Conservation (phyloP, 2,888 invertebrate species). For the Eilema caniola region DNA sequence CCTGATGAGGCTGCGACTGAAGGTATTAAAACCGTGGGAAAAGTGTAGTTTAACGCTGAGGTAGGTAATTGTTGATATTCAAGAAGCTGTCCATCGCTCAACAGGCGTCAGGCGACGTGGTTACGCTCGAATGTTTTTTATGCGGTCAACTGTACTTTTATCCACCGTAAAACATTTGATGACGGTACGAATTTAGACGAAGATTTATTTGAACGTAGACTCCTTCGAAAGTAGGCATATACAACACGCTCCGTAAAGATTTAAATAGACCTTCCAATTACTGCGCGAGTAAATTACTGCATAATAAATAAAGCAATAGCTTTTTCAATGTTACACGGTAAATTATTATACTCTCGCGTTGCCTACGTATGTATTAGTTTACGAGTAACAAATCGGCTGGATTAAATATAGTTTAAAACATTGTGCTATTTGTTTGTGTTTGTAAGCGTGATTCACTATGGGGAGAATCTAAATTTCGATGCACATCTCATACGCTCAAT, state of each 20-base stretch:
- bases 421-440: constrained; percentile 6
- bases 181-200: constrained; percentile 5
- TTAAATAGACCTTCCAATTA: constrained; percentile 18
- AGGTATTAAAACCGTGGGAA: constrained; percentile 65
- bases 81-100: constrained; percentile 61
- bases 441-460: constrained; percentile 14
- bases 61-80: constrained; percentile 68
- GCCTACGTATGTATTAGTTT: constrained; percentile 11
- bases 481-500: neutral
- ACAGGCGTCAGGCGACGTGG: constrained; percentile 72
- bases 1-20: constrained; percentile 6
- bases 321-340: constrained; percentile 16
- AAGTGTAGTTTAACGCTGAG: constrained; percentile 64
- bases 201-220: constrained; percentile 1
- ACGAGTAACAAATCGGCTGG: constrained; percentile 14
- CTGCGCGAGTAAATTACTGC: constrained; percentile 11
- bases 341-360: constrained; percentile 15
- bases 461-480: constrained; percentile 4
- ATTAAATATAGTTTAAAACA: constrained; percentile 18
- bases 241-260: constrained; percentile 6
- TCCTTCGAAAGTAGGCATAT: neutral
- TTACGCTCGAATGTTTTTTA: constrained; percentile 64
- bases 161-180: constrained; percentile 23
- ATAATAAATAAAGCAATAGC: constrained; percentile 6
- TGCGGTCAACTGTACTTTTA: constrained; percentile 40